Evolutionary conservation across 2,113 vertebrate species (phyloP), one percentile per base, ranked within the genome.

Genomic region (Ranitomeya variabilis): DNA sequence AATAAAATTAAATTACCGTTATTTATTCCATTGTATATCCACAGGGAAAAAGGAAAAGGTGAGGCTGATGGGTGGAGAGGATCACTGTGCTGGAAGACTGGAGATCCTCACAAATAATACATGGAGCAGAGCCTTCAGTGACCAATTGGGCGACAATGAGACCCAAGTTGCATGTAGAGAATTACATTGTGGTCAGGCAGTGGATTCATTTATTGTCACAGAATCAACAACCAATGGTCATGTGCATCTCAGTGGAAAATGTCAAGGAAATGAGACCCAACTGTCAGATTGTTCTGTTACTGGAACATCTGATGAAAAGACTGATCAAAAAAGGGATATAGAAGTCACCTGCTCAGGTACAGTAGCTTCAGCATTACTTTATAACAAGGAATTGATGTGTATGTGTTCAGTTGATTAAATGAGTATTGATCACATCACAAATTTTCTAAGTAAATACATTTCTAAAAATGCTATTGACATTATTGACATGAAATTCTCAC

Each of bases 51-150:
- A 69, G n/a, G n/a, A 69, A n/a, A 69, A 9, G 3, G 10, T 69
- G 1, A 23, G 21, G n/a, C n/a, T 69, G 21, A 37, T 74, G 71
- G 88, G 26, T 4, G 80, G 88, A 69, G 86, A 37, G 7, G 86
- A 55, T 59, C n/a, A 19, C 14, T 91, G 90, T 12, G 26, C 79
- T 0, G 86, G 90, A 2, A 55, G 59, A 60, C 80, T 90, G 76
- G 82, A 90, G 57, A 12, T 88, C 14, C 31, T 77, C 52, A 21
- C 60, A 1, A 37, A 62, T 77, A 59, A 21, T 78, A 64, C 18
- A 31, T 86, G 85, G 85, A 26, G 31, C 74, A 86, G 73, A 64
- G 74, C 26, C 26, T 31, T 31, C 26, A 31, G 26, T 31, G 26
- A 31, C 26, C 26, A 31, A 31, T 31, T 1, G 26, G 26, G 26